phyloP scores from a whole-genome alignment of 1,140 invertebrate genomes.

The Apocrypta bakeri region DNA sequence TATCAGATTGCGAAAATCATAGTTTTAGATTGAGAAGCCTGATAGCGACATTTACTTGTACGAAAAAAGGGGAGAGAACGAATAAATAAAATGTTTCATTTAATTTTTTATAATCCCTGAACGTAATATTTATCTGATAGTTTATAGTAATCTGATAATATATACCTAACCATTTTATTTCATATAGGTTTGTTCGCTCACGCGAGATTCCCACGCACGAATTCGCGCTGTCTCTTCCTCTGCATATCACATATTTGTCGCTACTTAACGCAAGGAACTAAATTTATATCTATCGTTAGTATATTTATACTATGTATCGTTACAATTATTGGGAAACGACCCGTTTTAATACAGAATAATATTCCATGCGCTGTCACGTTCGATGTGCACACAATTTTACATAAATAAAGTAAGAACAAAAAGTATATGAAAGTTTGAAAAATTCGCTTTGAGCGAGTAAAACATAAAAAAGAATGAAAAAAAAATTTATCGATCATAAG shows the following conservation, averaged over 20 bases:
- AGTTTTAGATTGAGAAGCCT: no score
- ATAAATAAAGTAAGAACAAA: neutral
- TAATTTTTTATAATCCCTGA: no score
- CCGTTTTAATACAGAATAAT: constrained; percentile 28
- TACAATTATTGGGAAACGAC: neutral
- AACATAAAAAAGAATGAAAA: neutral
- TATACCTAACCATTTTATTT: constrained; percentile 1
- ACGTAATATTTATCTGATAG: no score
- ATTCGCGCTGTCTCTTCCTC: neutral
- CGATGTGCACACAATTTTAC: neutral
- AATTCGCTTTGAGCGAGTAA: neutral
- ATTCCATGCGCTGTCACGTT: neutral
- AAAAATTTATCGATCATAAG: neutral
- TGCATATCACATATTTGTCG: constrained; percentile 40
- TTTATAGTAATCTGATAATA: no score
- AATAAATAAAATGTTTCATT: no score
- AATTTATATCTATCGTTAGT: constrained; percentile 26
- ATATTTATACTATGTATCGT: neutral
- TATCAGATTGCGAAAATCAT: no score
- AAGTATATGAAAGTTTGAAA: neutral
- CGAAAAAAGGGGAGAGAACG: no score
- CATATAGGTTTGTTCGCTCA: neutral
- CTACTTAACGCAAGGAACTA: constrained; percentile 49
- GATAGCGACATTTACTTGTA: no score
- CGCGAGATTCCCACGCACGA: constrained; percentile 8